Percentiles rank a stretch among this genome's conserved stretches.
Evolutionary conservation across 2,797 vertebrate species (phyloP).

Genomic region (Premnoplex brunnescens): DNA sequence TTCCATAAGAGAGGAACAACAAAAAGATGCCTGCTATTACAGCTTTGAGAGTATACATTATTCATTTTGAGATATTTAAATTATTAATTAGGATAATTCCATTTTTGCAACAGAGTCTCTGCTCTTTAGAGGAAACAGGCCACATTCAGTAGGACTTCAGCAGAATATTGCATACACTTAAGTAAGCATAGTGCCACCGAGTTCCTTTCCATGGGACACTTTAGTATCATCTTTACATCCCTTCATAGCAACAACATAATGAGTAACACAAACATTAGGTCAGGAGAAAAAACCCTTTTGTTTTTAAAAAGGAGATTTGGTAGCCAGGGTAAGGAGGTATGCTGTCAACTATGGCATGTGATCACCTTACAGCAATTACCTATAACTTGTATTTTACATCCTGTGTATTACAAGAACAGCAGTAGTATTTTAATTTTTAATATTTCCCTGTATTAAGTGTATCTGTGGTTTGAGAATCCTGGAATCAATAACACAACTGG

Average conservation of each 20-base stretch:
- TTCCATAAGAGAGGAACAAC: constrained; percentile 32
- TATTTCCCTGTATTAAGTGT: neutral
- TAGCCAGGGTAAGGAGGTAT: neutral
- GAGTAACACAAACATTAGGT: neutral
- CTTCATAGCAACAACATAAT: neutral
- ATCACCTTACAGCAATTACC: neutral
- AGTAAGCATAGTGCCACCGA: neutral
- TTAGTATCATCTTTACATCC: neutral
- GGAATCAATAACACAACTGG: neutral
- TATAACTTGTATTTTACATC: neutral
- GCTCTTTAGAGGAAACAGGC: neutral
- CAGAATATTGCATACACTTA: neutral
- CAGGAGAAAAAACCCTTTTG: neutral
- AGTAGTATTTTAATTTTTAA: neutral
- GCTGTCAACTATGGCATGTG: rapidly evolving
- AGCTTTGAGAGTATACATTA: constrained; percentile 56
- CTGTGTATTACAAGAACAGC: neutral
- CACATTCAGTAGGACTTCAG: neutral
- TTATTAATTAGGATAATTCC: constrained; percentile 64
- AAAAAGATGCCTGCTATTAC: constrained; percentile 59
- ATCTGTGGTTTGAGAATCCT: neutral
- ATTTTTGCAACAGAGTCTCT: constrained; percentile 40
- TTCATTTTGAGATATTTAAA: constrained; percentile 69
- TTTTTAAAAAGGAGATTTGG: neutral
- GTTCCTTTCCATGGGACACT: neutral